Conservation (phyloP, 1,140 invertebrate genomes). For the Lepidotrigona ventralis region DNA sequence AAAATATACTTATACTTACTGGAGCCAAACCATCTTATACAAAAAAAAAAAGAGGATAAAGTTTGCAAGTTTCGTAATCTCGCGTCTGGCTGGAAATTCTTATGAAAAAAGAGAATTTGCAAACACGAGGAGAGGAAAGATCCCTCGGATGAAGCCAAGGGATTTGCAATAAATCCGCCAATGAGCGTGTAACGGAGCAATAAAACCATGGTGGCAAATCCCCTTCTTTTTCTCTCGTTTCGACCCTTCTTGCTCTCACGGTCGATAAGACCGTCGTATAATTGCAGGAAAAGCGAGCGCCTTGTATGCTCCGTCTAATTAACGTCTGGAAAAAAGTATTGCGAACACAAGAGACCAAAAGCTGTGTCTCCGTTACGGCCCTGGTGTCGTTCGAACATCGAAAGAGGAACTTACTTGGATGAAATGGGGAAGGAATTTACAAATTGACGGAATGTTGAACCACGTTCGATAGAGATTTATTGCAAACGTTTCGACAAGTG, state of each 20-base stretch:
- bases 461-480: background rate
- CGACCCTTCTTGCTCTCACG: background rate
- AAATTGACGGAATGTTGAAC: background rate
- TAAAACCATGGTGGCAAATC: constrained; percentile 18
- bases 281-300: background rate
- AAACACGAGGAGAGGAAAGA: background rate
- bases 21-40: too few relatives aligned
- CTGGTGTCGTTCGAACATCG: background rate
- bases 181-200: constrained; percentile 24
- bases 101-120: background rate
- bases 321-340: background rate
- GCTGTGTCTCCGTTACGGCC: background rate
- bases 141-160: background rate
- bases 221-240: background rate
- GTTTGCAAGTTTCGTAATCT: too few relatives aligned
- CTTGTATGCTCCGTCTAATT: background rate
- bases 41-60: too few relatives aligned
- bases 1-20: too few relatives aligned
- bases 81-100: background rate
- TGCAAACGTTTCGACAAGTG: too few relatives aligned
- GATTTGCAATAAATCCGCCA: constrained; percentile 28
- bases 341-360: background rate
- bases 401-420: background rate
- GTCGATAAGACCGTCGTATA: background rate
- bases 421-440: background rate